Evolutionary conservation across 2,888 invertebrate genomes (phyloP).

Genomic region (Allacma fusca): DNA sequence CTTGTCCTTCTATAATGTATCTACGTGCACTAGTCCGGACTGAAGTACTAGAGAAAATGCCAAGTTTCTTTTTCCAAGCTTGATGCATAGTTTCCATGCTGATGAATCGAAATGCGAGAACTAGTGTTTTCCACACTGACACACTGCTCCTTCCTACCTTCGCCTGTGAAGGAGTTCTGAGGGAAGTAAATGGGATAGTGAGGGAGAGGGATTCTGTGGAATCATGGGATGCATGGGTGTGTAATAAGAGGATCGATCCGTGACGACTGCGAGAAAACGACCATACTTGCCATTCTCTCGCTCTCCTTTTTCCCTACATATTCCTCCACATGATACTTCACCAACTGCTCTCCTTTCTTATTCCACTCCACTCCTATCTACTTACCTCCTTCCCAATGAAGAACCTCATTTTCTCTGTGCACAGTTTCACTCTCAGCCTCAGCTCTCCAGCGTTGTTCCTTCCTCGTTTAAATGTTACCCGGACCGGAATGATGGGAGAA

Average conservation of each 20-base stretch:
- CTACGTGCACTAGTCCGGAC: no score
- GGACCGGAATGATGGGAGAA: background rate
- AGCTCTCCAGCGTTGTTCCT: background rate
- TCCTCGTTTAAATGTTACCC: background rate
- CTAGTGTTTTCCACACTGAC: no score
- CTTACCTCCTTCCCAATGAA: background rate
- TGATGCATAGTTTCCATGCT: no score
- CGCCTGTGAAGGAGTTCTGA: no score
- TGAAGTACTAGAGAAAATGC: no score
- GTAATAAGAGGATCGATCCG: slow-evolving; percentile 37
- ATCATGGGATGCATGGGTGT: slow-evolving; percentile 21
- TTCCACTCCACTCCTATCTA: slow-evolving; percentile 8
- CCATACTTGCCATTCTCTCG: slow-evolving; percentile 22
- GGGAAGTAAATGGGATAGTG: no score
- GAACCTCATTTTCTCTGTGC: background rate
- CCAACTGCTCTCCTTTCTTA: slow-evolving; percentile 7
- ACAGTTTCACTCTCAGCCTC: background rate
- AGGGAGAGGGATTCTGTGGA: slow-evolving; percentile 17
- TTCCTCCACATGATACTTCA: background rate
- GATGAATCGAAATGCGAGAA: no score
- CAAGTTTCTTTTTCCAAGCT: no score
- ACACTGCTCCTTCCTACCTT: no score
- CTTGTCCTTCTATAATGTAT: no score
- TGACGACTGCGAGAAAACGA: slow-evolving; percentile 25
- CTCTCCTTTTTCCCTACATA: background rate